Base-by-base conservation (phyloP, 2,113 vertebrate species). In the Alouatta palliata region DNA sequence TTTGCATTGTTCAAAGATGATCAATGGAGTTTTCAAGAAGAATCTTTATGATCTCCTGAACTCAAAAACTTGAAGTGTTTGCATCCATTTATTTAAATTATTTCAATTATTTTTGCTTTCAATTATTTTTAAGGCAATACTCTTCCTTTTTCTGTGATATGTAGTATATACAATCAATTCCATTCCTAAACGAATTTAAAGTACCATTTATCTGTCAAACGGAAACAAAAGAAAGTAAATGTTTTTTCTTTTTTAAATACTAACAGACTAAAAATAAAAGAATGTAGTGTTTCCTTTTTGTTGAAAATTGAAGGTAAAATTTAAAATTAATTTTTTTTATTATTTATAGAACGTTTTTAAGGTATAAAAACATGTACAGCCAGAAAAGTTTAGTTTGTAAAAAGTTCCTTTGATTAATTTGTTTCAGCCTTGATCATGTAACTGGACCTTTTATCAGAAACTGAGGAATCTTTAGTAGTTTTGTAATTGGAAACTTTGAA, bases 401-500 rank as follows among this genome's bases (percentile, higher is more conserved):
- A 95, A 91, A 76, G 5, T 32, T 83, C 71, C 40, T 23, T 91
- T 93, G 64, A 37, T 95, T 71, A 56, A n/a, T 68, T 76, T 93
- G 52, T 89, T 89, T 94, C 27, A 88, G 16, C 2, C 25, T 79
- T 66, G 6, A 56, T 6, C 80, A 56, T 87, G 14, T 86, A 40
- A 40, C 68, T 52, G 79, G 23, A 56, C 17, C 11, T 80, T 87
- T 90, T 87, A 52, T 81, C 17, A 90, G 85, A 86, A 95, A 70
- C 84, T 94, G 30, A 80, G 85, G 81, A 95, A 94, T 40, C 21
- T 13, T 58, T 90, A 49, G 23, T 40, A 86, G 20, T 87, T 93
- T 90, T 96, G n/a, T 25, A 64, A 0, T 91, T 96, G 87, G 83
- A 84, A 49, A 56, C 47, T 90, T 88, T 88, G 76, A 81, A n/a